These are phyloP conservation scores for Himalopsyche anomala DNA, from an alignment of 2,888 invertebrate species.

Conservation along the genomic window DNA sequence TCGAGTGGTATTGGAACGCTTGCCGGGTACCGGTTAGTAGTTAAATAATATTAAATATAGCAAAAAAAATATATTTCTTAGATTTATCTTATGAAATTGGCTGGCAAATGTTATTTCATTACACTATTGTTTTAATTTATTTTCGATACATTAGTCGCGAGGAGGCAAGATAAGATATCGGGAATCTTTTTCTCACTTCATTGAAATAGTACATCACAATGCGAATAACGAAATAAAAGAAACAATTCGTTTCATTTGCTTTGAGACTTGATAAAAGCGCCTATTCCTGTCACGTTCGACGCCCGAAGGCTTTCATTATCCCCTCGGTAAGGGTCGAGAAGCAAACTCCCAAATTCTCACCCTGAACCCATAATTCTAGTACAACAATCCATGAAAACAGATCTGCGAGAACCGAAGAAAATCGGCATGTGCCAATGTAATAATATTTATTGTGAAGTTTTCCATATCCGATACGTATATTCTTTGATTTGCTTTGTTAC, in stretches of 20 bases:
- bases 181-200: constrained; percentile 8
- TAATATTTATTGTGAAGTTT: too few relatives aligned
- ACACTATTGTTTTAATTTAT: background rate
- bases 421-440: background rate
- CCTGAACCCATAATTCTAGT: constrained; percentile 11
- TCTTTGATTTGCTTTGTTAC: too few relatives aligned
- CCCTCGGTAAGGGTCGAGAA: constrained; percentile 29
- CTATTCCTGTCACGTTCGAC: constrained; percentile 54
- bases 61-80: too few relatives aligned
- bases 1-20: too few relatives aligned
- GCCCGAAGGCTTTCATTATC: constrained; percentile 52
- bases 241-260: constrained; percentile 52
- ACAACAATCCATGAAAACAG: background rate
- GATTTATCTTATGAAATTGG: too few relatives aligned
- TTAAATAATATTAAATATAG: too few relatives aligned
- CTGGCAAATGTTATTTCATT: background rate
- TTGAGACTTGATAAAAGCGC: constrained; percentile 40
- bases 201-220: constrained; percentile 17
- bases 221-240: constrained; percentile 50
- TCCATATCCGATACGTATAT: too few relatives aligned
- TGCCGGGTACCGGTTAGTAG: too few relatives aligned
- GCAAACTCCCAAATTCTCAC: background rate
- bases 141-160: background rate
- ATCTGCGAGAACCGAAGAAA: background rate
- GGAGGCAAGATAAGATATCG: background rate